Conservation (phyloP, 2,113 vertebrate genomes). For the Chelonoidis abingdonii region DNA sequence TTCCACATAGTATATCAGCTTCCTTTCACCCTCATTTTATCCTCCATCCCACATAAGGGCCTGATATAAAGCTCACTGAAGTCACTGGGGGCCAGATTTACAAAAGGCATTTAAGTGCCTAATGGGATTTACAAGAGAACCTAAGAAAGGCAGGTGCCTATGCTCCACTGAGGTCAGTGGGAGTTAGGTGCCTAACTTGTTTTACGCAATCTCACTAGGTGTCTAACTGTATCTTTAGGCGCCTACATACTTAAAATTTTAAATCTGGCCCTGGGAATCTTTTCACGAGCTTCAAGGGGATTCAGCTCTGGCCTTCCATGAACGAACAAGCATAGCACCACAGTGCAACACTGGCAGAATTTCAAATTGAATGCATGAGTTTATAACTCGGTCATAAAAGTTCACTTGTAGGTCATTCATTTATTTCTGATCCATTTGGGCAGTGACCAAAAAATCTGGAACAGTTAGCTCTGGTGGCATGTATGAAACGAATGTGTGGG, state of each 20-base stretch:
- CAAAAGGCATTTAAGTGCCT: not conserved
- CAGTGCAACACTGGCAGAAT: not conserved
- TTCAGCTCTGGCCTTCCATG: not conserved
- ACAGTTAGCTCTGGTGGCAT: not conserved
- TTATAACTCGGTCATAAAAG: not conserved
- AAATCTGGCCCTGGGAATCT: not conserved
- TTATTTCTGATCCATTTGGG: not conserved
- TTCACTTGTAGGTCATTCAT: not conserved
- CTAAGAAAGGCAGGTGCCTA: not conserved
- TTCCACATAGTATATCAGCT: not conserved
- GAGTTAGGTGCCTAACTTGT: not conserved
- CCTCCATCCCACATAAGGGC: not conserved
- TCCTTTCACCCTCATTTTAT: not conserved
- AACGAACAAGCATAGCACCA: not conserved
- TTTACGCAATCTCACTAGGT: not conserved
- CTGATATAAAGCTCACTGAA: not conserved
- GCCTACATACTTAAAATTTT: not conserved
- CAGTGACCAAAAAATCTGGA: not conserved
- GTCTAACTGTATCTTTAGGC: not conserved
- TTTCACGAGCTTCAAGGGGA: not conserved
- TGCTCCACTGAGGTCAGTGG: not conserved
- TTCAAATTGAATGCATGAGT: not conserved
- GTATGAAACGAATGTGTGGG: not conserved
- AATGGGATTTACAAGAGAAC: not conserved
- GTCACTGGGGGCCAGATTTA: not conserved